phyloP scores from a whole-genome alignment of 2,797 vertebrate species.

The Sebastes miniatus region DNA sequence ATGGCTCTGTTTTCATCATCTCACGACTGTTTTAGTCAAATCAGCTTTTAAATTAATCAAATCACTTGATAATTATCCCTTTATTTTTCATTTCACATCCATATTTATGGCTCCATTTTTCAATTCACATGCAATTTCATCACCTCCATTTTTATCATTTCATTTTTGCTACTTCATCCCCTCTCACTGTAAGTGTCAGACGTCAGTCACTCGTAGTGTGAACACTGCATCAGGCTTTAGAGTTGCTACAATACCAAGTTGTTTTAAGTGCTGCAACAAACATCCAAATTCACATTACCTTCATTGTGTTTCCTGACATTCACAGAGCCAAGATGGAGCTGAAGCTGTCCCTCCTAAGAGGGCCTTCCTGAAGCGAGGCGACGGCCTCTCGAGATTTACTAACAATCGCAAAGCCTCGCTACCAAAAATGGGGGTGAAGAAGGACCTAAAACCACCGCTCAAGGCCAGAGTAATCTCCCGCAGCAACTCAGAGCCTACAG shows the following conservation, averaged over 20 bases:
- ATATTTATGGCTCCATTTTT: too few species aligned
- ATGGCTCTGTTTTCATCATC: too few species aligned
- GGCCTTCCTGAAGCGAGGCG: conserved; percentile 90
- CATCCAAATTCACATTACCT: not conserved
- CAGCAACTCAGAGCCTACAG: conserved; percentile 70
- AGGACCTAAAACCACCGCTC: conserved; percentile 20
- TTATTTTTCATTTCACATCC: too few species aligned
- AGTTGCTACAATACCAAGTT: not conserved
- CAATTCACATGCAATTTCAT: too few species aligned
- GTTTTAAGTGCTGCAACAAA: not conserved
- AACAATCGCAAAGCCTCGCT: conserved; percentile 70
- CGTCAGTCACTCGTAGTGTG: too few species aligned
- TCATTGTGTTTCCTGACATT: not conserved
- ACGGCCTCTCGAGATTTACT: conserved; percentile 90
- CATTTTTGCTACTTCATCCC: too few species aligned
- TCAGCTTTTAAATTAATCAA: too few species aligned
- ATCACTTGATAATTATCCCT: too few species aligned
- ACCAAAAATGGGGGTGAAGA: conserved; percentile 54
- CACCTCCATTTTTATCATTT: too few species aligned
- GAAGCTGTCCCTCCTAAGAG: conserved; percentile 74
- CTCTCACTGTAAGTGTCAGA: too few species aligned
- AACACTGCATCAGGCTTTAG: not conserved
- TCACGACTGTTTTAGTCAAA: too few species aligned
- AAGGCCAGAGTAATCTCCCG: conserved; percentile 45
- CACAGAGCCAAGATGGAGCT: conserved; percentile 47